Conservation (phyloP, 2,888 invertebrate genomes). For the Busseola fusca region DNA sequence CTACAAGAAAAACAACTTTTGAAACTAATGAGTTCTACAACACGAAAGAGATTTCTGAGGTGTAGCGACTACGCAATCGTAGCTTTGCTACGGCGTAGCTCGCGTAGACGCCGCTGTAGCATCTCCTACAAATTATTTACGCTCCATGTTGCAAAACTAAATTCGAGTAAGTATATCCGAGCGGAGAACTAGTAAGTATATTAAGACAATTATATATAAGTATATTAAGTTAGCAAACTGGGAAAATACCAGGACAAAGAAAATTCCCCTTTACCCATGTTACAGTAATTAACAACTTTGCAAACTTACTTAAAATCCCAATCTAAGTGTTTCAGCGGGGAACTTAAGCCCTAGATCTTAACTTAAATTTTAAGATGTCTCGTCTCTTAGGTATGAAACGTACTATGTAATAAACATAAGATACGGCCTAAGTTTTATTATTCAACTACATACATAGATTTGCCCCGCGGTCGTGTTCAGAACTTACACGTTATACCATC, state of each 20-base stretch:
- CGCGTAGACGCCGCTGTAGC: not conserved
- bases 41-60: not conserved
- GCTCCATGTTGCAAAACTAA: not conserved
- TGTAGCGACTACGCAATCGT: slow-evolving; percentile 4
- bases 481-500: slow-evolving; percentile 35
- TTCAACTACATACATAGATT: slow-evolving; percentile 35
- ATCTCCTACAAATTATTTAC: not conserved
- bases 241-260: slow-evolving; percentile 9
- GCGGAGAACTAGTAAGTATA: not conserved
- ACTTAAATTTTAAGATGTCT: slow-evolving; percentile 42
- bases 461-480: slow-evolving; percentile 18
- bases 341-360: slow-evolving; percentile 34
- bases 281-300: slow-evolving; percentile 38
- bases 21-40: not conserved
- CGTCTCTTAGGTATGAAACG: slow-evolving; percentile 31
- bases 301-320: slow-evolving; percentile 49
- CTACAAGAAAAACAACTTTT: too few species aligned
- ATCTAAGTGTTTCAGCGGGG: slow-evolving; percentile 47
- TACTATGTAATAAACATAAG: slow-evolving; percentile 41
- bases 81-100: slow-evolving; percentile 36
- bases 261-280: slow-evolving; percentile 30
- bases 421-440: slow-evolving; percentile 42
- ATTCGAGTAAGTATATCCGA: not conserved
- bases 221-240: slow-evolving; percentile 20
- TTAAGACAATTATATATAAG: slow-evolving; percentile 13